phyloP scores from a whole-genome alignment of 1,140 invertebrate species.

The Cyclina sinensis region DNA sequence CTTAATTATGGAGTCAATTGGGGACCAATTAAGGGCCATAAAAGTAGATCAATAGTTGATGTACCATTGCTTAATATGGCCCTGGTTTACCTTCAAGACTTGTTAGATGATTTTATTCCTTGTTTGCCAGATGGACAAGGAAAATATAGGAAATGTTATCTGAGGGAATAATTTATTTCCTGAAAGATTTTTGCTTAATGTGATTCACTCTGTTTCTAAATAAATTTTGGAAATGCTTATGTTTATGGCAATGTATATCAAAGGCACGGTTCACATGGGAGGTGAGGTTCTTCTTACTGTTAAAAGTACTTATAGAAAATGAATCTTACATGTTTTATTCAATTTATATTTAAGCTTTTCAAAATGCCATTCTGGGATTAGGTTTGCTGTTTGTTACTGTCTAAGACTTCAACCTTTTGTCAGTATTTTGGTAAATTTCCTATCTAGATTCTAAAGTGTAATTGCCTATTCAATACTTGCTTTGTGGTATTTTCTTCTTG shows the following conservation, averaged over 20 bases:
- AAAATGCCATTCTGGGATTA: too few species aligned
- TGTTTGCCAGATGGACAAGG: neutral
- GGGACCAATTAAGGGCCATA: conserved; percentile 40
- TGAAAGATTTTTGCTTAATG: too few species aligned
- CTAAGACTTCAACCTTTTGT: too few species aligned
- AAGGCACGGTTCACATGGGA: neutral
- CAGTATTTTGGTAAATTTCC: too few species aligned
- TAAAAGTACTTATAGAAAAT: too few species aligned
- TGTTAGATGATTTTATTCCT: neutral
- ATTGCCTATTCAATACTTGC: too few species aligned
- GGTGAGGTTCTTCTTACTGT: neutral
- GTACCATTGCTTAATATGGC: neutral
- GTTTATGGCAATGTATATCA: conserved; percentile 21
- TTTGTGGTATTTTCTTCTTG: too few species aligned
- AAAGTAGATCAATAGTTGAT: neutral
- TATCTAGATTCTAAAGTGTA: too few species aligned
- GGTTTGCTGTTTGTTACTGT: too few species aligned
- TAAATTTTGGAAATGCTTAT: neutral
- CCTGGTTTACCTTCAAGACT: neutral
- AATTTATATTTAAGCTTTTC: too few species aligned
- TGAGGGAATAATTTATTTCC: neutral
- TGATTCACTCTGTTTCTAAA: too few species aligned
- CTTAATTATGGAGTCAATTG: neutral
- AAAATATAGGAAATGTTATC: neutral
- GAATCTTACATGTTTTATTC: too few species aligned